phyloP scores from a whole-genome alignment of 2,888 invertebrate genomes.

The Amphimallon solstitiale region DNA sequence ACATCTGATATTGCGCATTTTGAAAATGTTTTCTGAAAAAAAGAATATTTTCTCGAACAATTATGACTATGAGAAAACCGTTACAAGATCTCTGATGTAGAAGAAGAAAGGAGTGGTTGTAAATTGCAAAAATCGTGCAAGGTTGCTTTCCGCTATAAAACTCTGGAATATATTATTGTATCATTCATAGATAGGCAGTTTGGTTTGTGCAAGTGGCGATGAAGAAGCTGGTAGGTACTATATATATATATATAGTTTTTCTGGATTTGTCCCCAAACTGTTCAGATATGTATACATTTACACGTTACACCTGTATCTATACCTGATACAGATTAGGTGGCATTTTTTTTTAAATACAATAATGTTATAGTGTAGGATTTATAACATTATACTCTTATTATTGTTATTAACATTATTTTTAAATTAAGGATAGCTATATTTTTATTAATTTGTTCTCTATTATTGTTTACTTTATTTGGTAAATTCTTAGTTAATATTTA shows the following conservation, averaged over 20 bases:
- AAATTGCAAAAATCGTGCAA: slow-evolving; percentile 55
- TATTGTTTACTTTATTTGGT: no score
- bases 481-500: no score
- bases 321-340: no score
- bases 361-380: no score
- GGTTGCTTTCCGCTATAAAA: slow-evolving; percentile 59
- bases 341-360: no score
- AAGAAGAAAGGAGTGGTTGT: slow-evolving; percentile 37
- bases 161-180: slow-evolving; percentile 40
- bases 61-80: slow-evolving; percentile 1
- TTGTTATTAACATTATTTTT: no score
- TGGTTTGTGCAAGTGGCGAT: slow-evolving; percentile 28
- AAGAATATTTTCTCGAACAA: slow-evolving; percentile 5
- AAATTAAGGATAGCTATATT: no score
- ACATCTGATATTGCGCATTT: background rate
- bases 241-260: background rate
- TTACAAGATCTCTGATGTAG: slow-evolving; percentile 19
- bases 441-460: no score
- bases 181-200: slow-evolving; percentile 29
- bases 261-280: no score
- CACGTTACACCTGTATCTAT: no score
- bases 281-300: background rate
- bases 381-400: no score
- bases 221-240: slow-evolving; percentile 36
- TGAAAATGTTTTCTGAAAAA: background rate